phyloP scores from a whole-genome alignment of 2,888 invertebrate genomes.

The Tyria jacobaeae region DNA sequence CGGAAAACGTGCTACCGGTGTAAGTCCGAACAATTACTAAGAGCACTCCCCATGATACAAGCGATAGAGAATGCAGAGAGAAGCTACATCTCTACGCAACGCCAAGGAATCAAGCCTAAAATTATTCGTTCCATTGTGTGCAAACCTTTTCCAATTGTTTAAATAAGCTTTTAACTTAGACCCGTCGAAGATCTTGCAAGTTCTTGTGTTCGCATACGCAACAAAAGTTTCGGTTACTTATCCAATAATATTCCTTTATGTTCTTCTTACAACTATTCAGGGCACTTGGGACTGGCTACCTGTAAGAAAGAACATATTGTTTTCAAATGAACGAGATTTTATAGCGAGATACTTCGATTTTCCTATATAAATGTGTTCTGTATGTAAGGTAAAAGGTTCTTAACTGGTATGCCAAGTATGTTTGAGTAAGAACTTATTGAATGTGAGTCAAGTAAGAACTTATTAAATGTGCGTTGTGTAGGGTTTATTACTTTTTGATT shows the following conservation, averaged over 20 bases:
- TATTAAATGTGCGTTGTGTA: too few relatives aligned
- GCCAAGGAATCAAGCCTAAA: too few relatives aligned
- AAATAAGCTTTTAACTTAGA: slow-evolving; percentile 25
- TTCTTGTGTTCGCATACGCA: slow-evolving; percentile 40
- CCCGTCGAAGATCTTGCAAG: slow-evolving; percentile 30
- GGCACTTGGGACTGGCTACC: slow-evolving; percentile 43
- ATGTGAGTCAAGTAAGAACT: neutral
- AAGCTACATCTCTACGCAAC: too few relatives aligned
- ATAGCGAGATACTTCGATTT: neutral
- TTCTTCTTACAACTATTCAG: slow-evolving; percentile 54
- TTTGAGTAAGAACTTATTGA: neutral
- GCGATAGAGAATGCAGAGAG: too few relatives aligned
- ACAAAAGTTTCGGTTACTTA: slow-evolving; percentile 56
- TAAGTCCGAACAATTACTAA: too few relatives aligned
- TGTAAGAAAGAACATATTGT: slow-evolving; percentile 34
- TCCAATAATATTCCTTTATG: slow-evolving; percentile 58
- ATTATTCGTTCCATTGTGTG: neutral
- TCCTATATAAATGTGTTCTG: neutral
- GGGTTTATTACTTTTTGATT: too few relatives aligned
- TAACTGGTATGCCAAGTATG: neutral
- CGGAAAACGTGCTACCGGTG: too few relatives aligned
- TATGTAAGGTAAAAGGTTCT: too few relatives aligned
- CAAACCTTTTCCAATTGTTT: neutral
- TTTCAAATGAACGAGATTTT: slow-evolving; percentile 33
- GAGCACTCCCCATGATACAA: too few relatives aligned